Percentiles rank a stretch among this genome's conserved stretches.
phyloP scores from a whole-genome alignment of 2,113 vertebrate genomes.

The Serinus canaria region DNA sequence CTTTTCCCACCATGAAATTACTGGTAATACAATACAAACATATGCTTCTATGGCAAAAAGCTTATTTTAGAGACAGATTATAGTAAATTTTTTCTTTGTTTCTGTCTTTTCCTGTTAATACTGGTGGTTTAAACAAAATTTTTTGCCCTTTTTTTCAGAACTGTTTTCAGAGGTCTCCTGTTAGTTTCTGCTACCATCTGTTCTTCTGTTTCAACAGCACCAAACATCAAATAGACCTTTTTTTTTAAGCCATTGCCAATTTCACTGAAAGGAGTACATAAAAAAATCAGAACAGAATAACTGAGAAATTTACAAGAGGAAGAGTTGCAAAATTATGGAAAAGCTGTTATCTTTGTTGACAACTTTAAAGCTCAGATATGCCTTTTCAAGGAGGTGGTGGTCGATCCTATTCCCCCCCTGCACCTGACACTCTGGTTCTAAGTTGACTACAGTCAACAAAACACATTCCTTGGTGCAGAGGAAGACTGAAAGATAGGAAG shows the following conservation, averaged over 20 bases:
- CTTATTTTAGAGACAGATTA: not conserved
- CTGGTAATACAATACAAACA: not conserved
- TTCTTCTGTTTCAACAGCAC: constrained; percentile 10
- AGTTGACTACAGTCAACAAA: not conserved
- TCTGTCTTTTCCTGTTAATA: not conserved
- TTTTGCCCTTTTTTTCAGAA: not conserved
- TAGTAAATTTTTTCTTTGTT: not conserved
- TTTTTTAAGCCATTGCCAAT: not conserved
- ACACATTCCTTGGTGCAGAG: not conserved
- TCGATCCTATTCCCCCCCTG: not conserved
- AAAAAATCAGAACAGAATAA: not conserved
- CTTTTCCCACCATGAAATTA: not conserved
- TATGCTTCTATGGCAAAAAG: not conserved
- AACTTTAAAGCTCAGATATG: constrained; percentile 20
- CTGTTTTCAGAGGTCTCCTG: not conserved
- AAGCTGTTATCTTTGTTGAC: constrained; percentile 19
- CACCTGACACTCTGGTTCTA: not conserved
- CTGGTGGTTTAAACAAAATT: not conserved
- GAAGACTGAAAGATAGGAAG: not conserved
- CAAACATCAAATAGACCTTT: not conserved
- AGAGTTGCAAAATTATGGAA: not conserved
- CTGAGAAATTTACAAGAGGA: not conserved
- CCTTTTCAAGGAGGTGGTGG: not conserved
- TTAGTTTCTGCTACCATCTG: constrained; percentile 23
- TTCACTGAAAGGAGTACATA: not conserved